Evolutionary conservation across 1,140 invertebrate species (phyloP).

Genomic region (Bombus fervidus): DNA sequence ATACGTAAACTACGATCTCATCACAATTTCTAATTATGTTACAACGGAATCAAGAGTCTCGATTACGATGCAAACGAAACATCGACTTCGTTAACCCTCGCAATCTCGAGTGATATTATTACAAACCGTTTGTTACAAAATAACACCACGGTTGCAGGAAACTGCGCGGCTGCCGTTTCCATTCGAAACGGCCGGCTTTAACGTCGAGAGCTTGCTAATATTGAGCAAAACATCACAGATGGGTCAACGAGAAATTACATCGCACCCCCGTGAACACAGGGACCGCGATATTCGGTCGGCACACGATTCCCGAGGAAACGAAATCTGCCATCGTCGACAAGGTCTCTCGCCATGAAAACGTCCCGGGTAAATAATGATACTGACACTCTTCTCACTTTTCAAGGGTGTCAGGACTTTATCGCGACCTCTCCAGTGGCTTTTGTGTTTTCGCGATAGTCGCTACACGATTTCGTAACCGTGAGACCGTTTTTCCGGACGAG

Average conservation of each 20-base stretch:
- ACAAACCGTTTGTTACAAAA: background rate
- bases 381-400: background rate
- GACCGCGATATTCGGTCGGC: background rate
- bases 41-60: background rate
- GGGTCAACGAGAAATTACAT: conserved; percentile 43
- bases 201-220: background rate
- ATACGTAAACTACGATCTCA: too few species aligned
- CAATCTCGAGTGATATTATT: too few species aligned
- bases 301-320: conserved; percentile 14
- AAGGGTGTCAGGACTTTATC: background rate
- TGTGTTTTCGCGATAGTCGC: background rate
- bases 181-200: background rate
- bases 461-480: background rate
- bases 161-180: background rate
- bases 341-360: background rate
- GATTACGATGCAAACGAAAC: background rate
- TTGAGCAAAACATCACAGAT: background rate
- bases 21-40: background rate
- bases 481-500: too few species aligned
- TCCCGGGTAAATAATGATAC: conserved; percentile 19
- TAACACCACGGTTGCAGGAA: too few species aligned
- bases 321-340: conserved; percentile 21
- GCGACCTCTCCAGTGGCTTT: background rate
- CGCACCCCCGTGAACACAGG: conserved; percentile 16
- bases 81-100: background rate